These are phyloP conservation scores for Spheniscus mendiculus DNA, from an alignment of 2,113 vertebrate species.

Conservation along the genomic window DNA sequence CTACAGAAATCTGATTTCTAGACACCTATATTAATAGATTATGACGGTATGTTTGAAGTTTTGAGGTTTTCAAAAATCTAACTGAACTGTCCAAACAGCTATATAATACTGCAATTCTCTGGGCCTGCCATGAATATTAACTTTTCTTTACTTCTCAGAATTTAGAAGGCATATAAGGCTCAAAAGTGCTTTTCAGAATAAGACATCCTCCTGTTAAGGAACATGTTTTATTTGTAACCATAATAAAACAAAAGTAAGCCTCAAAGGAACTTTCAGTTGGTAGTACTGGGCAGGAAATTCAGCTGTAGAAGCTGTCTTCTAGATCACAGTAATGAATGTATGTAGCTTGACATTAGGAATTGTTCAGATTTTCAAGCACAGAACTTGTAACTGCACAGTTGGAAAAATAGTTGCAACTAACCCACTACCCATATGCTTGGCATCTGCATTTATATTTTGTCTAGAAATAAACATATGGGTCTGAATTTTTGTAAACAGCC, in stretches of 20 bases:
- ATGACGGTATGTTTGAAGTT: background rate
- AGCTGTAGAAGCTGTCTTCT: slow-evolving; percentile 20
- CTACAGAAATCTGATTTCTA: background rate
- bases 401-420: slow-evolving; percentile 56
- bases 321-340: background rate
- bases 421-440: slow-evolving; percentile 57
- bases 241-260: slow-evolving; percentile 1
- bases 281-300: slow-evolving; percentile 27
- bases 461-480: slow-evolving; percentile 58
- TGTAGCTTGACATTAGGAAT: slow-evolving; percentile 29
- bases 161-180: background rate
- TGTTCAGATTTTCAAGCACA: slow-evolving; percentile 45
- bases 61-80: background rate
- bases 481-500: slow-evolving; percentile 44
- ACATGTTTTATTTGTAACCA: slow-evolving; percentile 3
- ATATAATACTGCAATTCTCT: background rate
- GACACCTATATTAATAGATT: background rate
- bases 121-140: background rate
- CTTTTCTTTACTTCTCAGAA: background rate
- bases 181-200: background rate
- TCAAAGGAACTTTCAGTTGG: slow-evolving; percentile 7
- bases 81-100: background rate
- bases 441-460: slow-evolving; percentile 58
- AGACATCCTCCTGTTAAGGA: background rate
- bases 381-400: slow-evolving; percentile 37